A percentile compares a stretch with the other conserved stretches of the same genome.
These are phyloP conservation scores for Tetrax tetrax DNA, from an alignment of 2,113 vertebrate genomes.

Conservation along the genomic window DNA sequence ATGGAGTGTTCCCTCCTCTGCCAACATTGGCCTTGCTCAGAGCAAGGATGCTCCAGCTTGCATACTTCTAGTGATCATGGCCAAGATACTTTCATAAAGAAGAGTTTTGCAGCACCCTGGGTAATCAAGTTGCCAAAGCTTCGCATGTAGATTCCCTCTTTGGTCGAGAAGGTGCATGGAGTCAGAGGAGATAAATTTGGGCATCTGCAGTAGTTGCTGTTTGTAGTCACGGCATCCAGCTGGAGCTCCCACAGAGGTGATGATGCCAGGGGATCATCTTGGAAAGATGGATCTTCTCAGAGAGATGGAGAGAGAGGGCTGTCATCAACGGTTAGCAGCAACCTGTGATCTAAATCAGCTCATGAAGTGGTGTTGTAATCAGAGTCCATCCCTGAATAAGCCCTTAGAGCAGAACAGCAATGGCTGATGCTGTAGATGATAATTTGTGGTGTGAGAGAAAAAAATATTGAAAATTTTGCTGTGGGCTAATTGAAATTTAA, in stretches of 20 bases:
- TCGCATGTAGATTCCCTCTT: neutral
- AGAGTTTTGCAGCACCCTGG: neutral
- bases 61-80: accelerated
- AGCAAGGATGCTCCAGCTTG: neutral
- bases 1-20: neutral
- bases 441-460: neutral
- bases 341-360: neutral
- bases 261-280: neutral
- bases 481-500: neutral
- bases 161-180: neutral
- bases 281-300: too few species aligned
- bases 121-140: accelerated
- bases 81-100: neutral
- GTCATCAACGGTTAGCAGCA: neutral
- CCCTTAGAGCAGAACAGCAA: neutral
- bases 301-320: neutral
- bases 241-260: neutral
- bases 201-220: neutral
- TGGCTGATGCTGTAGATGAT: neutral
- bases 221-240: neutral
- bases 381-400: neutral
- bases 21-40: neutral
- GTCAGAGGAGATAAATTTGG: neutral
- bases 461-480: neutral
- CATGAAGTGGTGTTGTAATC: neutral